Conservation (phyloP, 2,797 vertebrate species). For the Eleutherodactylus coqui region DNA sequence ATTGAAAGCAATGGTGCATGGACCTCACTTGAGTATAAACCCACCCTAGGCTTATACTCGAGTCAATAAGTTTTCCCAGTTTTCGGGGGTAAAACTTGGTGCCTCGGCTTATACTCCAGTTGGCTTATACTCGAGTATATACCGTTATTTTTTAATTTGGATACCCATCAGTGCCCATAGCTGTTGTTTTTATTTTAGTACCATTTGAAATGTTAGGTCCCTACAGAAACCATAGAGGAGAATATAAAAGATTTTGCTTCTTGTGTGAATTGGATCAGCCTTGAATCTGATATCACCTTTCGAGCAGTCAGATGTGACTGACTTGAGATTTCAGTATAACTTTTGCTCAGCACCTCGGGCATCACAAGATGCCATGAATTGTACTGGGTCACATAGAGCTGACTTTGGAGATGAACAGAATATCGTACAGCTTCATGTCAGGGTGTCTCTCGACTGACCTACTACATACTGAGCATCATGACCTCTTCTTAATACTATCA, state of each 20-base stretch:
- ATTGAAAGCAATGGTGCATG: no score
- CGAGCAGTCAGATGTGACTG: background rate
- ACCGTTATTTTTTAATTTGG: background rate
- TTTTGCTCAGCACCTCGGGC: no score
- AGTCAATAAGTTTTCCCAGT: no score
- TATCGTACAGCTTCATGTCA: background rate
- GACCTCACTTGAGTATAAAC: no score
- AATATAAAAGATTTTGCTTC: background rate
- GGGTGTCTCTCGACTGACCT: background rate
- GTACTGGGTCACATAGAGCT: slow-evolving; percentile 11
- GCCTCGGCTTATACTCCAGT: no score
- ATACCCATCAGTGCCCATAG: background rate
- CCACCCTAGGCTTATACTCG: no score
- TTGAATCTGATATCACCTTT: background rate
- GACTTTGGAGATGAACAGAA: background rate
- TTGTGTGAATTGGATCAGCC: background rate
- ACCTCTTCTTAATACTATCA: background rate
- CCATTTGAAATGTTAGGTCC: background rate
- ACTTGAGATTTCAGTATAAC: background rate
- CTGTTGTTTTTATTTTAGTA: background rate
- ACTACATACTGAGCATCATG: background rate
- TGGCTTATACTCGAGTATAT: no score
- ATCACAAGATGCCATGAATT: background rate
- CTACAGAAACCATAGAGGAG: background rate
- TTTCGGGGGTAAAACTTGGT: no score